A percentile compares a stretch with the other conserved stretches of the same genome.
Conservation (phyloP, 2,797 vertebrate genomes). For the Amniataba percoides region DNA sequence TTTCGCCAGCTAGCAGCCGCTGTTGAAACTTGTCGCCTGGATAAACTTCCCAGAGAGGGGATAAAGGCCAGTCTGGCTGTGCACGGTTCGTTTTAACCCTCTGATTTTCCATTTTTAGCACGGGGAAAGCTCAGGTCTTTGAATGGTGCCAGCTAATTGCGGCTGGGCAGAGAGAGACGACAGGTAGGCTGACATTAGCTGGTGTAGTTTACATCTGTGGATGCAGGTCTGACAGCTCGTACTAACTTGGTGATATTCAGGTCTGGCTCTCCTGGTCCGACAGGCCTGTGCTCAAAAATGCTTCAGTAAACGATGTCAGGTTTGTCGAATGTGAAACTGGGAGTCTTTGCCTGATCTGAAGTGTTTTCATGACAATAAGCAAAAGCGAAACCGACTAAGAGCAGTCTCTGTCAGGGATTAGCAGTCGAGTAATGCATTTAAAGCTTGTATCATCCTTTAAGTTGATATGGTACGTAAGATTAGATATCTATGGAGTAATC, state of each 20-base stretch:
- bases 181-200: slow-evolving; percentile 20
- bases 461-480: neutral
- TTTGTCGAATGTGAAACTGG: slow-evolving; percentile 15
- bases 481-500: neutral
- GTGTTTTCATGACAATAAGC: neutral
- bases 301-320: slow-evolving; percentile 16
- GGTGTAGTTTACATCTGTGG: neutral
- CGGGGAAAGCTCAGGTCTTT: neutral
- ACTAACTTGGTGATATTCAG: neutral
- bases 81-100: neutral
- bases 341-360: slow-evolving; percentile 6
- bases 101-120: neutral
- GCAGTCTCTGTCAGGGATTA: neutral
- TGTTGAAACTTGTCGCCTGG: slow-evolving; percentile 2
- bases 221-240: slow-evolving; percentile 21
- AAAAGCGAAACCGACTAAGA: slow-evolving; percentile 54
- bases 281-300: slow-evolving; percentile 30
- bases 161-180: slow-evolving; percentile 28
- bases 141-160: neutral
- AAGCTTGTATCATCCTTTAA: neutral
- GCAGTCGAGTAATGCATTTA: neutral
- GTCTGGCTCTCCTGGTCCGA: slow-evolving; percentile 12
- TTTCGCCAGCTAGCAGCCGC: slow-evolving; percentile 2
- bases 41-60: neutral
- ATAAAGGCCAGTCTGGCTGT: too few relatives aligned